phyloP scores from a whole-genome alignment of 2,888 invertebrate genomes.

The Dicyrtoma fusca region DNA sequence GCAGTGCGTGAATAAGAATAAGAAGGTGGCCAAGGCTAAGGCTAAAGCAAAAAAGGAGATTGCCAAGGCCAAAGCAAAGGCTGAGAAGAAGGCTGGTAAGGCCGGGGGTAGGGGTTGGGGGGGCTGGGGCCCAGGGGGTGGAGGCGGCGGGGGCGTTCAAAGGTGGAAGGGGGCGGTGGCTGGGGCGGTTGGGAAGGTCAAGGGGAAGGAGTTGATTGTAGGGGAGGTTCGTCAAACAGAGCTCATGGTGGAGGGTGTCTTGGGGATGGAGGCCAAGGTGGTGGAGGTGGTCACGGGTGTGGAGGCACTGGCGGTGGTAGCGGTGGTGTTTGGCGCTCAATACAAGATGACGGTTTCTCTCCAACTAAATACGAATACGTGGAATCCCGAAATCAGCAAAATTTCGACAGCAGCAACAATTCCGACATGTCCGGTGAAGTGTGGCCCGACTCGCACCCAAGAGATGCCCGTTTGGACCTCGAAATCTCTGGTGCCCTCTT shows the following conservation, averaged over 20 bases:
- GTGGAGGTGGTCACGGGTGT: neutral
- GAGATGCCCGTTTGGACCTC: slow-evolving; percentile 8
- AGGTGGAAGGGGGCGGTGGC: neutral
- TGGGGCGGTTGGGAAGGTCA: neutral
- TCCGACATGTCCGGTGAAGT: slow-evolving; percentile 7
- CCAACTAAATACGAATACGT: no score
- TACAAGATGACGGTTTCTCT: neutral
- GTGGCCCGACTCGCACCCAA: slow-evolving; percentile 20
- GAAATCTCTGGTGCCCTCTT: neutral
- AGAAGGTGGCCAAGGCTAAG: slow-evolving; percentile 20
- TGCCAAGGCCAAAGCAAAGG: slow-evolving; percentile 20
- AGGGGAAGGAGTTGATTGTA: slow-evolving; percentile 1
- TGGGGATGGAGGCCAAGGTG: neutral
- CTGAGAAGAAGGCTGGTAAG: slow-evolving; percentile 19
- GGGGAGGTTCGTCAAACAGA: neutral
- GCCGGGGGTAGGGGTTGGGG: slow-evolving; percentile 11
- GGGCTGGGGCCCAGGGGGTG: slow-evolving; percentile 16
- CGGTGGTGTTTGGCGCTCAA: slow-evolving; percentile 13
- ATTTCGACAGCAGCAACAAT: no score
- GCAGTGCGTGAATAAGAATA: slow-evolving; percentile 1
- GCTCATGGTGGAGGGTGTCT: neutral
- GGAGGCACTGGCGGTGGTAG: neutral
- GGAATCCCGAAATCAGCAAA: no score
- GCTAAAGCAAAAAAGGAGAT: slow-evolving; percentile 30
- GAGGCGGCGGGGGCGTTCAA: slow-evolving; percentile 18